A percentile compares a stretch with the other conserved stretches of the same genome.
phyloP scores from a whole-genome alignment of 1,140 invertebrate genomes.

The Hylaeus anthracinus region DNA sequence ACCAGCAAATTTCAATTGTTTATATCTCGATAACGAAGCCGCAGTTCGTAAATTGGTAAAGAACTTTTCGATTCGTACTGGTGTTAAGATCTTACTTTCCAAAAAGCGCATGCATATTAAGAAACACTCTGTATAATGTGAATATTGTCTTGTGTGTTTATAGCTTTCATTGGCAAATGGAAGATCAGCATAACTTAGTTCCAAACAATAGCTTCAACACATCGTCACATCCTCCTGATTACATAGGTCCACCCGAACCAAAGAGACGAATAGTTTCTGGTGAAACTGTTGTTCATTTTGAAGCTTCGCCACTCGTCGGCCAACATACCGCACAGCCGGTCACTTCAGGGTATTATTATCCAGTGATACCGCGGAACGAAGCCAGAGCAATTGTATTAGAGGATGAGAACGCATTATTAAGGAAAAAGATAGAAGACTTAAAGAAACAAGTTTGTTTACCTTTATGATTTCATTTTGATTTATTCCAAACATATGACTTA shows the following conservation, averaged over 20 bases:
- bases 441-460: slow-evolving; percentile 83
- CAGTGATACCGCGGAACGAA: slow-evolving; percentile 77
- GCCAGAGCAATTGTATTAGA: slow-evolving; percentile 83
- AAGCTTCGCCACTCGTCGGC: slow-evolving; percentile 71
- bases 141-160: slow-evolving; percentile 14
- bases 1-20: too few species aligned
- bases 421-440: slow-evolving; percentile 88
- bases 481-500: neutral
- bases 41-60: too few species aligned
- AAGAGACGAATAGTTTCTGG: slow-evolving; percentile 76
- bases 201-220: slow-evolving; percentile 70
- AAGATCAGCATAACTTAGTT: slow-evolving; percentile 74
- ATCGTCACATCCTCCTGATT: slow-evolving; percentile 72
- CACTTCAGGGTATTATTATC: slow-evolving; percentile 76
- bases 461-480: neutral
- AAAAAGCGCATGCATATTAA: too few species aligned
- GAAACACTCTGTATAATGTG: too few species aligned
- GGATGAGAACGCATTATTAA: slow-evolving; percentile 87
- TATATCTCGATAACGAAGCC: too few species aligned
- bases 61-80: too few species aligned
- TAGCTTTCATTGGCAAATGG: slow-evolving; percentile 76
- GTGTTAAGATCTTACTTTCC: too few species aligned
- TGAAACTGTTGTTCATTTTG: slow-evolving; percentile 77
- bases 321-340: slow-evolving; percentile 73
- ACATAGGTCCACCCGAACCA: slow-evolving; percentile 75